A percentile compares a stretch with the other conserved stretches of the same genome.
These are phyloP conservation scores for Neosilurus mollespiculum DNA, from an alignment of 2,797 vertebrate genomes.

Conservation along the genomic window DNA sequence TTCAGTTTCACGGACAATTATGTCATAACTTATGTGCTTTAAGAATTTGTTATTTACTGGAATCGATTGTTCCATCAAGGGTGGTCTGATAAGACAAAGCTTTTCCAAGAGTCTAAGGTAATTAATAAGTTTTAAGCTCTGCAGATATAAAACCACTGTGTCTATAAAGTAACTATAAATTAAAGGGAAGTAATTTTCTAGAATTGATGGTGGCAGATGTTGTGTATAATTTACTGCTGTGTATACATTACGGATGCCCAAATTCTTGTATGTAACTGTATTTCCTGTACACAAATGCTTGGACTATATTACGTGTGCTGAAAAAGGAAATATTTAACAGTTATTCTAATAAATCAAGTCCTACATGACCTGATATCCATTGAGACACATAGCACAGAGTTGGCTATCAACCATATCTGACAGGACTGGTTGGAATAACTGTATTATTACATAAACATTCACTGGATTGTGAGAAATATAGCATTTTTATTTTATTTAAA, in stretches of 20 bases:
- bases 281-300: not conserved
- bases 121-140: not conserved
- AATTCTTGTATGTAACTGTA: not conserved
- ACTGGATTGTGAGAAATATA: no score
- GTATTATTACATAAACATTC: no score
- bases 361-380: no score
- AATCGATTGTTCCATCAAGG: not conserved
- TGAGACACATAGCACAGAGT: no score
- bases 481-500: no score
- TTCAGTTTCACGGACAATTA: not conserved
- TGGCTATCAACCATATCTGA: no score
- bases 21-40: not conserved
- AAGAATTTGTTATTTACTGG: not conserved
- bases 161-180: not conserved
- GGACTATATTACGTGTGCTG: not conserved
- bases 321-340: not conserved
- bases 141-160: not conserved
- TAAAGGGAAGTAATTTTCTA: no score
- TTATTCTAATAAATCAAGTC: no score
- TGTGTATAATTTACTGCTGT: no score
- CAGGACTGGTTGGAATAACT: no score
- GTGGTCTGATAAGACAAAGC: no score
- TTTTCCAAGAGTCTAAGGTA: no score
- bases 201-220: not conserved
- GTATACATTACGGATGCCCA: not conserved